Evolutionary conservation across 2,888 invertebrate genomes (phyloP), one percentile per base, ranked within the genome.

Genomic region (Alloplasta piceator): DNA sequence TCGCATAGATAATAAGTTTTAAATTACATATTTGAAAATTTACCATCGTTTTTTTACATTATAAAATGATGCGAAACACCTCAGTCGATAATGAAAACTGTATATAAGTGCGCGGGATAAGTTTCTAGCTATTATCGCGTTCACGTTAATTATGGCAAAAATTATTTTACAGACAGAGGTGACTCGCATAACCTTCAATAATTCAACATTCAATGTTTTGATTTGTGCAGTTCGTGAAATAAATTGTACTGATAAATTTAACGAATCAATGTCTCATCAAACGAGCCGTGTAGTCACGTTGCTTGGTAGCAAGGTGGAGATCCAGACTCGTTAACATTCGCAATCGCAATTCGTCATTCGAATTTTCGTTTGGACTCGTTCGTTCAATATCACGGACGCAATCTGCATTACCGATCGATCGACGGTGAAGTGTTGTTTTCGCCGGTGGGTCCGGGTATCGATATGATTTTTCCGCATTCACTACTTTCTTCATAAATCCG

Each of bases 221-320:
- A 74, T 26, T 67, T 41, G 12, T 41, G 26, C 39, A 38, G 48
- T 76, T 26, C 6, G n/a, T 14, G 9, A 7, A 63, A 10, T 26
- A 56, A n/a, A 14, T 10, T 16, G 60, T 36, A n/a, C 26, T 26
- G 39, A 6, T 43, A 5, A 5, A 52, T 39, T 12, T 43, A 58
- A 5, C 0, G 12, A 63, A 73, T 87, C 80, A 89, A 66, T 88
- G 87, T 77, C 87, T 88, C 91, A 90, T 91, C 71, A 91, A 83
- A 41, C 87, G 89, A 5, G 85, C 85, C 1, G 90, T 90, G 58
- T 91, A 92, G 72, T 92, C 91, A 67, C 88, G 88, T 76, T 92
- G 91, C 78, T 90, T 92, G 38, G 77, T 83, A 3, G 91, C 91
- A 48, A 92, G 87, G 77, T 92, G 91, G 36, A 92, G 86, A 83